These are phyloP conservation scores for Eurosta solidaginis DNA, from an alignment of 1,140 invertebrate genomes.

Conservation along the genomic window DNA sequence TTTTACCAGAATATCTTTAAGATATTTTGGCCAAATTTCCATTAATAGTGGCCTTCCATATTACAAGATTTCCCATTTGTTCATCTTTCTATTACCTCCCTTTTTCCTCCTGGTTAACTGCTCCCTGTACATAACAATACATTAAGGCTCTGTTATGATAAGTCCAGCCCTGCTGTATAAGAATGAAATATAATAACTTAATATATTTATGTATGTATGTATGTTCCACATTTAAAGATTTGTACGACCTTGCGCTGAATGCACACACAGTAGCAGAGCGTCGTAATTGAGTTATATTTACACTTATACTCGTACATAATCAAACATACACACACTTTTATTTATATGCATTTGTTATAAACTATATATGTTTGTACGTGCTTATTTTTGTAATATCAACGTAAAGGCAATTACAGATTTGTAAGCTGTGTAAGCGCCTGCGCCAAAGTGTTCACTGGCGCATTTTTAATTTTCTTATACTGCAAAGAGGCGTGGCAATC, in stretches of 20 bases:
- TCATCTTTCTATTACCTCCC: too few species aligned
- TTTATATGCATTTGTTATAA: too few species aligned
- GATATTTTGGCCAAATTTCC: too few species aligned
- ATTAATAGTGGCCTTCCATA: too few species aligned
- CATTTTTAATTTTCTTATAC: background rate
- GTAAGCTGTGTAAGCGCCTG: background rate
- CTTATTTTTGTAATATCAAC: background rate
- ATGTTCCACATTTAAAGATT: background rate
- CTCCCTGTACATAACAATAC: too few species aligned
- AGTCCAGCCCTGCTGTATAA: too few species aligned
- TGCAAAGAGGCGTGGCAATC: constrained; percentile 17
- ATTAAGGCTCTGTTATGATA: too few species aligned
- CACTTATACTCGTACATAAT: background rate
- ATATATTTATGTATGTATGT: background rate
- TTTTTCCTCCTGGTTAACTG: too few species aligned
- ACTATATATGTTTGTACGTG: background rate
- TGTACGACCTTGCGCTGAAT: constrained; percentile 13
- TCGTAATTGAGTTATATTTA: background rate
- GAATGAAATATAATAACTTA: background rate
- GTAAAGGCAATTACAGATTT: too few species aligned
- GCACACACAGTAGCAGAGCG: background rate
- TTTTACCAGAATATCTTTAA: too few species aligned
- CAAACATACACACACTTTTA: too few species aligned
- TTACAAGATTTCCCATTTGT: too few species aligned
- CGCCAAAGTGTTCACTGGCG: background rate